Conservation (phyloP, 2,888 invertebrate genomes). For the Melanchra persicariae region DNA sequence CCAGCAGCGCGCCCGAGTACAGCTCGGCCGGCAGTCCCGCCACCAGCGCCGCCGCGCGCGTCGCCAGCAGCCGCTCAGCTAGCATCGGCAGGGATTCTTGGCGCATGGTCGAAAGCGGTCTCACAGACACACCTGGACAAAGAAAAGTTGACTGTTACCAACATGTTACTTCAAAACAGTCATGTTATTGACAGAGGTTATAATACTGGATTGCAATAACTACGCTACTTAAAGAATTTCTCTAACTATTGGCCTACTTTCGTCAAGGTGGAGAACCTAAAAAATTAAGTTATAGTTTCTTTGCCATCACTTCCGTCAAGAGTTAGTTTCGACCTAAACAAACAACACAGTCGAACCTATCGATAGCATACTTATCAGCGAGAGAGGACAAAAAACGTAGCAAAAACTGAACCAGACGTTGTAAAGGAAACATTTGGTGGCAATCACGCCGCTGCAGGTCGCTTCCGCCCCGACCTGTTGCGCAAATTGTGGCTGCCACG, state of each 20-base stretch:
- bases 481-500: slow-evolving; percentile 81
- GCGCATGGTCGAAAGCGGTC: slow-evolving; percentile 88
- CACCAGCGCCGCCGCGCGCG: slow-evolving; percentile 88
- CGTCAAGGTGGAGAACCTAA: slow-evolving; percentile 37
- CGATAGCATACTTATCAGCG: slow-evolving; percentile 89
- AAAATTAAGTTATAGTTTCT: slow-evolving; percentile 60
- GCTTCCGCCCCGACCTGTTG: slow-evolving; percentile 91
- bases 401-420: slow-evolving; percentile 87
- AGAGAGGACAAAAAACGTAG: slow-evolving; percentile 83
- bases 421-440: slow-evolving; percentile 90
- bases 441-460: slow-evolving; percentile 89
- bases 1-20: slow-evolving; percentile 92
- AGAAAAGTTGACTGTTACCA: slow-evolving; percentile 27
- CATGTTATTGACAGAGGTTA: neutral
- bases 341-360: slow-evolving; percentile 85
- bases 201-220: neutral
- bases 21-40: slow-evolving; percentile 92
- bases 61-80: slow-evolving; percentile 90
- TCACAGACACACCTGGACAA: slow-evolving; percentile 87
- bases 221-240: slow-evolving; percentile 1
- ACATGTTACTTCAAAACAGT: neutral
- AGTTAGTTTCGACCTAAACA: slow-evolving; percentile 86
- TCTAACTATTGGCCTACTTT: slow-evolving; percentile 38
- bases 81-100: slow-evolving; percentile 88
- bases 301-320: slow-evolving; percentile 84